Base-by-base conservation (phyloP, 2,888 invertebrate genomes). In the Mesoligia furuncula region DNA sequence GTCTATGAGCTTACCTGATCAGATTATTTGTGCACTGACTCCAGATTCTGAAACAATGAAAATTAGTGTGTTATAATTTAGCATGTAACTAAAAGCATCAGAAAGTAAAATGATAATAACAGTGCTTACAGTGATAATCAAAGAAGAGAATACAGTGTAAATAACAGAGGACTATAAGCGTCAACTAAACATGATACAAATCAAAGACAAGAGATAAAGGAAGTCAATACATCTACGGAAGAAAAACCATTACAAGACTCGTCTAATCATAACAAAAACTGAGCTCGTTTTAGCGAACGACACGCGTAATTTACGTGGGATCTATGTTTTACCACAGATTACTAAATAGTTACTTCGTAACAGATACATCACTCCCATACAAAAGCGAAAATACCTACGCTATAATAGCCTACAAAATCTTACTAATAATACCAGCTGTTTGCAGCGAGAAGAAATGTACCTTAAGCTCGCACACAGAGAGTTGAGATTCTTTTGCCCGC, bases 21-120 rank as follows among this genome's bases (percentile, higher is more conserved):
- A 72, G 72, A 67, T 83, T 77, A 73, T 80, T 80, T 48, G 65
- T 72, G n/a, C 73, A 81, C 83, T 79, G 80, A 64, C 66, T 84
- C 76, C 84, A 85, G 87, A 87, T 88, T 84, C 91, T 91, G 91
- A 74, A 91, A 90, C 86, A 90, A 91, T 24, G 5, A 61, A 70
- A 72, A 74, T 8, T 31, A 42, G 45, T 13, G 2, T 69, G 0
- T 61, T 61, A 61, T 24, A 65, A 9, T 1, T 24, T 45, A 20
- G 27, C 20, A 27, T 65, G 15, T 20, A 11, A 15, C 17, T n/a
- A 61, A 5, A 27, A 20, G 9, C 15, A 31, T 13, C 24, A 67
- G 7, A 20, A 67, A 20, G 7, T 20, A 67, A 7, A 48, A 24
- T 31, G 5, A 48, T 31, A 51, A 36, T 8, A 8, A 24, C 27